Percentiles rank a stretch among this genome's conserved stretches.
phyloP scores from a whole-genome alignment of 2,888 invertebrate species.

The Flexamia atlantica region DNA sequence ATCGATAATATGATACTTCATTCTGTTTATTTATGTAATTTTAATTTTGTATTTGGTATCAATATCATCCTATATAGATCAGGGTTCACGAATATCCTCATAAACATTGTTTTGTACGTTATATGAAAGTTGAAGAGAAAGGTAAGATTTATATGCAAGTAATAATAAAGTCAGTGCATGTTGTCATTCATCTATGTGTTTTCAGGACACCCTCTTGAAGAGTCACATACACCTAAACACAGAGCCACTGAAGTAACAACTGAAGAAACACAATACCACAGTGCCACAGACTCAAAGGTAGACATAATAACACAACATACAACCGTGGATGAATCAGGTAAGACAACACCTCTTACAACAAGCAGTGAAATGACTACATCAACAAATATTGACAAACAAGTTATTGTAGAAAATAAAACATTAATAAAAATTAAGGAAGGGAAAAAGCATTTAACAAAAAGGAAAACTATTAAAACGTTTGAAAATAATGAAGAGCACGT shows the following conservation, averaged over 20 bases:
- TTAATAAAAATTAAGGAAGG: constrained; percentile 16
- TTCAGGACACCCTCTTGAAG: constrained; percentile 46
- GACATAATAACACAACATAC: constrained; percentile 56
- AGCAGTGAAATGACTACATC: constrained; percentile 25
- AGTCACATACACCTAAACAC: constrained; percentile 59
- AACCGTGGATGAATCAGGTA: constrained; percentile 39
- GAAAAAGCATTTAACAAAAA: constrained; percentile 54
- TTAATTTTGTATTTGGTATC: no score
- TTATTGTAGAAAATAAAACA: constrained; percentile 69
- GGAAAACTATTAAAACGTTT: constrained; percentile 63
- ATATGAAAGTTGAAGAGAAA: no score
- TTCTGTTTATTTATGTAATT: no score
- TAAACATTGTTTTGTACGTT: no score
- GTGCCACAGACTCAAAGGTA: constrained; percentile 61
- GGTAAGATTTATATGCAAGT: not conserved
- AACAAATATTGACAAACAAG: constrained; percentile 61
- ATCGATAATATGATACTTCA: no score
- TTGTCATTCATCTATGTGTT: constrained; percentile 20
- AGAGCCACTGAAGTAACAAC: constrained; percentile 56
- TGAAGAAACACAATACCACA: constrained; percentile 63
- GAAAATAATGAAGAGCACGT: constrained; percentile 65
- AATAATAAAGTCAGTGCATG: not conserved
- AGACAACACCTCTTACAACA: constrained; percentile 47
- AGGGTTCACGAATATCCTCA: no score
- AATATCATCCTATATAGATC: no score